Conservation (phyloP, 2,888 invertebrate species). For the Erebia ligea region DNA sequence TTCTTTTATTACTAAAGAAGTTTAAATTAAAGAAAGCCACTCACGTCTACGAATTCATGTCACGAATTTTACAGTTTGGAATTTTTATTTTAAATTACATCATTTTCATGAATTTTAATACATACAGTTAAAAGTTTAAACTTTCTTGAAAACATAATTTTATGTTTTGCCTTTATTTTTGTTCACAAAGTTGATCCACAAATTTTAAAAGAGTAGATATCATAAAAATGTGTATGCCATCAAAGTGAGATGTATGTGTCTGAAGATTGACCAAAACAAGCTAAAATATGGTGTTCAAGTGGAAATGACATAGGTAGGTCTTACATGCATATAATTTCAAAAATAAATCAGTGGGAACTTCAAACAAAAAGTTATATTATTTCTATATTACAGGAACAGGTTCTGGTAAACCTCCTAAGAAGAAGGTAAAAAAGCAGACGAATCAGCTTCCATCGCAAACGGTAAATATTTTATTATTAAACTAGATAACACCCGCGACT, state of each 20-base stretch:
- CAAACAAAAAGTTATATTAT: background rate
- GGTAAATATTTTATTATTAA: constrained; percentile 57
- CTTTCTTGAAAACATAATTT: background rate
- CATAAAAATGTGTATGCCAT: background rate
- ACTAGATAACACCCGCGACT: background rate
- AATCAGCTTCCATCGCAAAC: constrained; percentile 69
- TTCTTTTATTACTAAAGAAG: background rate
- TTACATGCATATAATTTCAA: constrained; percentile 2
- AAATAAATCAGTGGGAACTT: background rate
- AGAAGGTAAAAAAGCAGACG: constrained; percentile 71
- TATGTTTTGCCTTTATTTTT: background rate
- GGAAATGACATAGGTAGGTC: constrained; percentile 34
- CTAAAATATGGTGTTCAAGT: constrained; percentile 8
- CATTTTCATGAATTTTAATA: background rate
- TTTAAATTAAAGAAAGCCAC: background rate
- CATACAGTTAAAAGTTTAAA: background rate
- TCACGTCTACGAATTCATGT: background rate
- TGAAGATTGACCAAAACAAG: constrained; percentile 9
- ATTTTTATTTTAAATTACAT: background rate
- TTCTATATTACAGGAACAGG: constrained; percentile 62
- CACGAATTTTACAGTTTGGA: background rate
- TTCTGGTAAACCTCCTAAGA: constrained; percentile 70
- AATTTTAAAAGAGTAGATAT: constrained; percentile 15
- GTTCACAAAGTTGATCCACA: background rate
- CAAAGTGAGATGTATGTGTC: constrained; percentile 18